A percentile compares a stretch with the other conserved stretches of the same genome.
Conservation (phyloP, 2,113 vertebrate genomes). For the Rhinogobius similis region DNA sequence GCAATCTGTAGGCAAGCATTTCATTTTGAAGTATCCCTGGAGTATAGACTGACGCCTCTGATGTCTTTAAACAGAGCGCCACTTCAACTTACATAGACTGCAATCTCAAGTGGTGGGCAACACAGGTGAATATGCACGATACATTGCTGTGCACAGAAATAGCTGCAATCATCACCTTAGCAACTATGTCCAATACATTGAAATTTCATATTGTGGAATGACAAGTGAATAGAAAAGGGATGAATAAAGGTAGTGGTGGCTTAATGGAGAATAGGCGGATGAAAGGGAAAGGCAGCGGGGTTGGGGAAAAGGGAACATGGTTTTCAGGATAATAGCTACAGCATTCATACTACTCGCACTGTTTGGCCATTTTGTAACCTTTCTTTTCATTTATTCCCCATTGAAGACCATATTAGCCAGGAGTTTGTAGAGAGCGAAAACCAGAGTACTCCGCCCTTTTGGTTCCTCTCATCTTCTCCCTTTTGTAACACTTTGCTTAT, state of each 20-base stretch:
- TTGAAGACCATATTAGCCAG: constrained; percentile 31
- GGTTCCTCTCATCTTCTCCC: constrained; percentile 21
- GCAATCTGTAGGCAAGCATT: constrained; percentile 57
- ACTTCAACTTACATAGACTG: constrained; percentile 29
- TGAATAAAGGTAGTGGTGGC: constrained; percentile 29
- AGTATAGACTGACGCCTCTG: constrained; percentile 34
- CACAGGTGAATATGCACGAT: constrained; percentile 34
- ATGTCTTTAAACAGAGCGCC: constrained; percentile 59
- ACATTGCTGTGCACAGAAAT: constrained; percentile 31
- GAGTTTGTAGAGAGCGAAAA: constrained; percentile 19
- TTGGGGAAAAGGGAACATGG: constrained; percentile 25
- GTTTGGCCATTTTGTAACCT: constrained; percentile 23
- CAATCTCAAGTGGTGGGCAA: constrained; percentile 42
- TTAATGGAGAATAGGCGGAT: constrained; percentile 35
- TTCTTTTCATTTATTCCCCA: constrained; percentile 23
- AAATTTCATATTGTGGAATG: constrained; percentile 30
- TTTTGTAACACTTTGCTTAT: constrained; percentile 18
- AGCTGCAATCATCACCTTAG: constrained; percentile 60
- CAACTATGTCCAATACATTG: constrained; percentile 49
- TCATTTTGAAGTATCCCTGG: constrained; percentile 60
- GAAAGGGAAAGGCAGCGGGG: constrained; percentile 37
- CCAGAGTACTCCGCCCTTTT: constrained; percentile 29
- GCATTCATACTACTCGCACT: constrained; percentile 9
- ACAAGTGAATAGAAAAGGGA: constrained; percentile 29
- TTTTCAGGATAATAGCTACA: constrained; percentile 28